Evolutionary conservation across 2,113 vertebrate genomes (phyloP).

Genomic region (Glaucomys volans): DNA sequence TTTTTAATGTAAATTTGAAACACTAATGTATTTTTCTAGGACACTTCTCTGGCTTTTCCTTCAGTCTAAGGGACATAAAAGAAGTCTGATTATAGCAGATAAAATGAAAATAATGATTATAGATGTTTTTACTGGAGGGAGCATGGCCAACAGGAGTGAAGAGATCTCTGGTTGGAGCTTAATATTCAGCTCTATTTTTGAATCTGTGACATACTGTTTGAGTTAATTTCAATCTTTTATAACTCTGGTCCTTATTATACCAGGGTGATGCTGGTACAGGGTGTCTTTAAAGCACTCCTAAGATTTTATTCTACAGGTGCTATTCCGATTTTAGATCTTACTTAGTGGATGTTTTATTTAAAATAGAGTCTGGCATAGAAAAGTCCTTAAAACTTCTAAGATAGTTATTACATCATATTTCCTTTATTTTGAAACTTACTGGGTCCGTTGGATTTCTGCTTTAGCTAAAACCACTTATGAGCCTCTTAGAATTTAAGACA

Average conservation of each 20-base stretch:
- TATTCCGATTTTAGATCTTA: slow-evolving; percentile 64
- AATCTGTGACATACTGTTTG: slow-evolving; percentile 36
- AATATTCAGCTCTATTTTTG: slow-evolving; percentile 50
- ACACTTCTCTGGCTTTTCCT: slow-evolving; percentile 67
- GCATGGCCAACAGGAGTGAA: slow-evolving; percentile 21
- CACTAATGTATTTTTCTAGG: slow-evolving; percentile 78
- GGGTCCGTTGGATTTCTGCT: slow-evolving; percentile 49
- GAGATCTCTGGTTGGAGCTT: slow-evolving; percentile 37
- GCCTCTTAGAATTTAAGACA: slow-evolving; percentile 66
- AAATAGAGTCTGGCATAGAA: slow-evolving; percentile 34
- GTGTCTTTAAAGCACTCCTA: slow-evolving; percentile 33
- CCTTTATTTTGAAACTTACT: slow-evolving; percentile 48
- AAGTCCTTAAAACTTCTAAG: slow-evolving; percentile 54
- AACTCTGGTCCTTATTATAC: slow-evolving; percentile 39
- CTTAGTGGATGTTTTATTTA: slow-evolving; percentile 36
- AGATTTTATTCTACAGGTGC: slow-evolving; percentile 68
- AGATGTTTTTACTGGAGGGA: slow-evolving; percentile 50
- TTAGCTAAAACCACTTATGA: slow-evolving; percentile 69
- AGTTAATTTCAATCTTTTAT: slow-evolving; percentile 57
- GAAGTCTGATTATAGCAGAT: slow-evolving; percentile 55
- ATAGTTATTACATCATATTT: slow-evolving; percentile 37
- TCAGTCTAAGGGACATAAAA: slow-evolving; percentile 53
- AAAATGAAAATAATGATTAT: slow-evolving; percentile 57
- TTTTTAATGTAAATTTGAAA: slow-evolving; percentile 78
- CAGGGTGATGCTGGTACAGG: neutral